These are phyloP conservation scores for Megalopta genalis DNA, from an alignment of 1,140 invertebrate genomes.

Conservation along the genomic window DNA sequence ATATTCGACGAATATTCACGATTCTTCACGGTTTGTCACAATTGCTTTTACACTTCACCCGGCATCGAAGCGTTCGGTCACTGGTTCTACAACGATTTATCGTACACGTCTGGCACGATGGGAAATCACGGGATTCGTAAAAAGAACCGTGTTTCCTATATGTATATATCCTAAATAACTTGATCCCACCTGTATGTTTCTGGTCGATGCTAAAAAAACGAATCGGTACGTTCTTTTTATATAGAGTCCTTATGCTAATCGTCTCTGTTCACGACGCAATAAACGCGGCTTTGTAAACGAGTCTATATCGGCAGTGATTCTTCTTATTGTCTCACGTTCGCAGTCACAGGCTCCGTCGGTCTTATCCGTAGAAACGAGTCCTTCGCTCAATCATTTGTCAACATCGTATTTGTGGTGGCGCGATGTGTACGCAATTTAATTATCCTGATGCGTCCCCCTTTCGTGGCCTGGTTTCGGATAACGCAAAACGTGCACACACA, in stretches of 20 bases:
- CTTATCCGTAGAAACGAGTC: background rate
- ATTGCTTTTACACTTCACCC: conserved; percentile 26
- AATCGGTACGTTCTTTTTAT: background rate
- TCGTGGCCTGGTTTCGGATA: conserved; percentile 13
- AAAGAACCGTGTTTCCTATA: background rate
- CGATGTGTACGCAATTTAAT: conserved; percentile 18
- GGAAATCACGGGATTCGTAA: background rate
- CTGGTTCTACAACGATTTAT: background rate
- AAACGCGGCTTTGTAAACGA: background rate
- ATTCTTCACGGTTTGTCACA: conserved; percentile 34
- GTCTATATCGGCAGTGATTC: conserved; percentile 33
- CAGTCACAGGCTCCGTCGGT: background rate
- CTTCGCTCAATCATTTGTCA: background rate
- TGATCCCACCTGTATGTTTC: background rate
- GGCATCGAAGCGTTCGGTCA: background rate
- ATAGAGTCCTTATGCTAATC: background rate
- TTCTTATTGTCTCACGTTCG: conserved; percentile 12
- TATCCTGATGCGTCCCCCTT: conserved; percentile 14
- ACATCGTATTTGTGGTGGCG: background rate
- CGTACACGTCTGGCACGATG: background rate
- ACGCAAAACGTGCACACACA: conserved; percentile 1
- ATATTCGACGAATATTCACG: conserved; percentile 68
- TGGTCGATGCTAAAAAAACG: background rate
- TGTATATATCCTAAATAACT: background rate
- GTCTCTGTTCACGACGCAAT: background rate